Evolutionary conservation across 2,888 invertebrate species (phyloP), one percentile per base, ranked within the genome.

Genomic region (Creontiades dilutus): DNA sequence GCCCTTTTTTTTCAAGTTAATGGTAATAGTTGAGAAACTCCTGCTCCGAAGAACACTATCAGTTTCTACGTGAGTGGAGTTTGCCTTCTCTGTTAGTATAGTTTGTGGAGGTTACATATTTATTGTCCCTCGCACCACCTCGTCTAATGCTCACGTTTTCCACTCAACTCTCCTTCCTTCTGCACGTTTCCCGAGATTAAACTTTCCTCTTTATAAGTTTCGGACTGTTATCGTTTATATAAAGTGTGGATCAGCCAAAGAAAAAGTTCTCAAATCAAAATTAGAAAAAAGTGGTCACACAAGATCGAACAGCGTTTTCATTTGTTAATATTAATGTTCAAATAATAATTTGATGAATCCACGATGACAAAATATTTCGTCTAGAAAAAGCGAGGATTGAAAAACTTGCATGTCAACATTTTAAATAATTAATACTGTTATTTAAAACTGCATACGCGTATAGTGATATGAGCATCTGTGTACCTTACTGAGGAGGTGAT

Each of bases 41-140:
- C 78, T 75, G 23, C 4, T 37, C 28, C 78, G 78, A 46, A 68
- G 68, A 68, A 46, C 78, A 78, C 78, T 78, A 78, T 78, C 78
- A n/a, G 78, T 78, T 78, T 78, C 78, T 78, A 78, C 46, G 78
- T 46, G 78, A 78, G 28, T 47, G 37, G 78, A 78, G 78, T 78
- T 46, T 19, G 37, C 9, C 19, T 75, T 13, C 12, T 12, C 75
- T 13, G n/a, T 46, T 23, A 12, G 68, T 19, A n/a, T 68, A 68
- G 68, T 68, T 68, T 68, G 68, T 23, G 68, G 68, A 1, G 37
- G 46, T 78, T 78, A 78, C 78, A 78, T 78, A 46, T 78, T 78
- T 78, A 78, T 78, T 78, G 78, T 78, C 37, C 68, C 46, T 78
- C 3, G 46, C 78, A 47, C 78, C 78, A 78, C 78, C 78, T 68